These are phyloP conservation scores for Crotophaga sulcirostris DNA, from an alignment of 2,113 vertebrate genomes.

Conservation along the genomic window DNA sequence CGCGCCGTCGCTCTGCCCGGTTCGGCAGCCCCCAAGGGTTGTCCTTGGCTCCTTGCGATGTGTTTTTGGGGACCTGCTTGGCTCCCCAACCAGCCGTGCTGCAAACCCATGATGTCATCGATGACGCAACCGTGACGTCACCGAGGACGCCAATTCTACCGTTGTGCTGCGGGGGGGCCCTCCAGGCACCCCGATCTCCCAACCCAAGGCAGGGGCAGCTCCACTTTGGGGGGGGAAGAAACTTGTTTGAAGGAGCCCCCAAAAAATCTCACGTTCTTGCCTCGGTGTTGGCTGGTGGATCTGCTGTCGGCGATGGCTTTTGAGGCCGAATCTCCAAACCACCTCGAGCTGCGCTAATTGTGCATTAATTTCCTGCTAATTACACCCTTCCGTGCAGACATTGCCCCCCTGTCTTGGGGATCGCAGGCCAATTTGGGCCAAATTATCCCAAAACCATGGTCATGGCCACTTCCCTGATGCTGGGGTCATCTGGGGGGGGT, in stretches of 20 bases:
- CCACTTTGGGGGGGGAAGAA: neutral
- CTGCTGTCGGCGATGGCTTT: neutral
- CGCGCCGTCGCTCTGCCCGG: no score
- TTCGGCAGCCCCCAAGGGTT: no score
- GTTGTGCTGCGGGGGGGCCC: neutral
- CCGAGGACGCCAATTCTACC: neutral
- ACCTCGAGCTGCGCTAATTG: neutral
- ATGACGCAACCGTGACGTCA: neutral
- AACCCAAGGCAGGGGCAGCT: no score
- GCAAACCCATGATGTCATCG: neutral
- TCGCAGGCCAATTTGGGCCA: neutral
- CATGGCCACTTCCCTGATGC: neutral
- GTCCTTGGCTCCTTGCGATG: no score
- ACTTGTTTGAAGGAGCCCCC: neutral
- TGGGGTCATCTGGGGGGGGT: neutral
- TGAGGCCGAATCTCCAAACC: neutral
- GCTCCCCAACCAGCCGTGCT: no score
- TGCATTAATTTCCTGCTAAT: neutral
- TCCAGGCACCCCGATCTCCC: neutral
- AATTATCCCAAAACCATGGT: neutral
- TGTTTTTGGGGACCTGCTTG: no score
- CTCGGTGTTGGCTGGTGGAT: neutral
- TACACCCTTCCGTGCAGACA: accelerated
- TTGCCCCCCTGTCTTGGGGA: no score
- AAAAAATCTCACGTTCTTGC: neutral